Percentiles rank a stretch among this genome's conserved stretches.
Conservation (phyloP, 2,888 invertebrate genomes). For the Celastrina argiolus region DNA sequence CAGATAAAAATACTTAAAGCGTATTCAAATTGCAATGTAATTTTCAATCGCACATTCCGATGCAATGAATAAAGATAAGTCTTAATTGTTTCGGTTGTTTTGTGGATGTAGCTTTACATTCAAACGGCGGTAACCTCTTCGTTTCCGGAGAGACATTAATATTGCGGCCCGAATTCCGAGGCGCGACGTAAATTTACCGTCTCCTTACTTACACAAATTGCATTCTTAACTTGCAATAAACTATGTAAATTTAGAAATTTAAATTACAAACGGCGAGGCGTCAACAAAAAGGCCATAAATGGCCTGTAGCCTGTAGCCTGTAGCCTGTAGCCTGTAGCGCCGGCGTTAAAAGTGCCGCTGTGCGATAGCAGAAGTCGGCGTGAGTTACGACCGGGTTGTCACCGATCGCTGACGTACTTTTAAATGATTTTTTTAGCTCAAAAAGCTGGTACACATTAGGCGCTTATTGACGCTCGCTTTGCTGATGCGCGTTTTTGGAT, state of each 20-base stretch:
- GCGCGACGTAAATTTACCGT: constrained; percentile 48
- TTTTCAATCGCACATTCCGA: constrained; percentile 2
- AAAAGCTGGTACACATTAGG: too few species aligned
- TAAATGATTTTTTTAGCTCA: constrained; percentile 14
- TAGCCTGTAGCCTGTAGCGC: constrained; percentile 38
- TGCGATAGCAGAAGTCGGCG: constrained; percentile 41
- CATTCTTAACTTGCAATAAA: constrained; percentile 65
- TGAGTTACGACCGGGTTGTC: constrained; percentile 59
- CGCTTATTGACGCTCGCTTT: too few species aligned
- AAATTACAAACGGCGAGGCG: constrained; percentile 56
- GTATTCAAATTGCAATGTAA: neutral
- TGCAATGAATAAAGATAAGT: constrained; percentile 14
- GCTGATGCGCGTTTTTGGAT: too few species aligned
- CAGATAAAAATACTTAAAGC: neutral
- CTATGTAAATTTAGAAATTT: constrained; percentile 66
- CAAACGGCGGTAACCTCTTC: constrained; percentile 30
- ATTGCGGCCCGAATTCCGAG: constrained; percentile 40
- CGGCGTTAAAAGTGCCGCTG: constrained; percentile 49
- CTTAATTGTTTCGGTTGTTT: constrained; percentile 23
- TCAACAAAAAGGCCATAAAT: constrained; percentile 30
- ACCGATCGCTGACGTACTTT: constrained; percentile 37
- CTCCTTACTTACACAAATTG: constrained; percentile 54
- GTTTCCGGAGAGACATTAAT: constrained; percentile 33
- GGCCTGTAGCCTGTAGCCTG: constrained; percentile 37
- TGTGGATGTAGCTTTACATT: constrained; percentile 29